Percentiles rank a stretch among this genome's conserved stretches.
Evolutionary conservation across 2,797 vertebrate species (phyloP).

Genomic region (Salmo trutta): DNA sequence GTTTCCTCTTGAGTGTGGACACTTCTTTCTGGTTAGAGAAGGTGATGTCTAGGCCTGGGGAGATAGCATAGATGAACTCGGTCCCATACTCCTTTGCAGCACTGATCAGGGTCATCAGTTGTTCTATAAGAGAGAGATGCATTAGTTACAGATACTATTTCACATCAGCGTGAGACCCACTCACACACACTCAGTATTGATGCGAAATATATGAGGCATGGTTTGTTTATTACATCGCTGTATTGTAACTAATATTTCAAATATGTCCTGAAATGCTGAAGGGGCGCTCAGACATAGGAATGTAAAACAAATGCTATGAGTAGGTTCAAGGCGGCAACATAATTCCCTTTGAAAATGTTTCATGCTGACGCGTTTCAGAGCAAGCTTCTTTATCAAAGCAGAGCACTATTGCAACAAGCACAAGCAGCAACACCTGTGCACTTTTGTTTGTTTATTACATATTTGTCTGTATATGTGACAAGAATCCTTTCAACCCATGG

Average conservation of each 20-base stretch:
- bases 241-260: not conserved
- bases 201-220: not conserved
- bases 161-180: not conserved
- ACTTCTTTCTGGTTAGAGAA: conserved; percentile 99
- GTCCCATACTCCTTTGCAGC: conserved; percentile 92
- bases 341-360: too few relatives aligned
- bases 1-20: conserved; percentile 93
- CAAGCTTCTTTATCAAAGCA: not conserved
- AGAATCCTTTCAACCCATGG: not conserved
- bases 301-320: not conserved
- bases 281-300: not conserved
- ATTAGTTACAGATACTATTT: not conserved
- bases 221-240: not conserved
- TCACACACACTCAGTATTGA: not conserved
- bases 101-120: conserved; percentile 95
- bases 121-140: conserved; percentile 76
- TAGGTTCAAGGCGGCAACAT: not conserved
- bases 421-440: not conserved
- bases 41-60: conserved; percentile 96
- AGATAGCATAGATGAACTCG: conserved; percentile 98
- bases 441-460: too few relatives aligned
- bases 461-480: not conserved
- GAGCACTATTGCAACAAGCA: not conserved
- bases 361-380: not conserved
- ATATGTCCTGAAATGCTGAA: not conserved